Evolutionary conservation across 2,113 vertebrate genomes (phyloP).

Genomic region (Acrocephalus arundinaceus): DNA sequence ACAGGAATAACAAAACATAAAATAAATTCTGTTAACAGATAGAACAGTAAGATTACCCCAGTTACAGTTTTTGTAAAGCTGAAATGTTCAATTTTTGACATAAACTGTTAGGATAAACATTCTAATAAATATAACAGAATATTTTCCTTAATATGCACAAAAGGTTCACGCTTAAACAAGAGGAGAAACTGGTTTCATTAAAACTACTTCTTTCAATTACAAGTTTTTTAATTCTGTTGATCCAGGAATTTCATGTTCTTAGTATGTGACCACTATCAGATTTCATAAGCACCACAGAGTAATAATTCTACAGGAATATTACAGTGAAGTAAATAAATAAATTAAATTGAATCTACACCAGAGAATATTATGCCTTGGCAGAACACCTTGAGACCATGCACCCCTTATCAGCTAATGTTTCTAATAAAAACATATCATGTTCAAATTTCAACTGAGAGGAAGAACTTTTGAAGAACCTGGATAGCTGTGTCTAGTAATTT

Average conservation of each 20-base stretch:
- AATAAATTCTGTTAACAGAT: background rate
- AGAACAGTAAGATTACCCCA: background rate
- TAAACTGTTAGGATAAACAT: background rate
- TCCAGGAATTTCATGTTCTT: background rate
- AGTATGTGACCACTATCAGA: background rate
- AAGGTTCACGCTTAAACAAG: background rate
- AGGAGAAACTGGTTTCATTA: background rate
- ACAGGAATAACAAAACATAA: background rate
- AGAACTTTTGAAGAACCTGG: background rate
- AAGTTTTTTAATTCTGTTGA: background rate
- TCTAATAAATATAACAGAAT: background rate
- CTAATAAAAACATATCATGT: background rate
- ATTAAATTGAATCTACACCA: background rate
- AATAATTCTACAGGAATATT: background rate
- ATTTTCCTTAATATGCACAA: background rate
- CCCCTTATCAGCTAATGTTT: background rate
- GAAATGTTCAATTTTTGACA: background rate
- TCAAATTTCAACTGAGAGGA: background rate
- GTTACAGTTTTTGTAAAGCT: background rate
- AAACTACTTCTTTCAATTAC: background rate
- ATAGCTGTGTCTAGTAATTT: background rate
- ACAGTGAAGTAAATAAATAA: background rate
- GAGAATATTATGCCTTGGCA: background rate
- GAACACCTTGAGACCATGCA: background rate
- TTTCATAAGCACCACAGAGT: background rate